A percentile compares a stretch with the other conserved stretches of the same genome.
Evolutionary conservation across 2,888 invertebrate genomes (phyloP).

Genomic region (Volucella zonaria): DNA sequence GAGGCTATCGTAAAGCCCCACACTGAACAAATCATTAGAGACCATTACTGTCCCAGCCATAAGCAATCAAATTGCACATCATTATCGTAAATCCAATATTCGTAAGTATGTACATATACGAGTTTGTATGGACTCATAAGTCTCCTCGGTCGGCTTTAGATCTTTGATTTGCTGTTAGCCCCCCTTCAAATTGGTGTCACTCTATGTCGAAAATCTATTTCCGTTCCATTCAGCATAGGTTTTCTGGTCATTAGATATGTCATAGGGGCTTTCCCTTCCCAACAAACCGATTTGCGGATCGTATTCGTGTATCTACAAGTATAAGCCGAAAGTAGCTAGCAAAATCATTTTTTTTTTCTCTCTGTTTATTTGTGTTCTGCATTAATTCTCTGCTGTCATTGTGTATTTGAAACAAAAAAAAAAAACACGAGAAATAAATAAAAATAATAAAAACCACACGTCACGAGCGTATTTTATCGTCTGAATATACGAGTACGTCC

Average conservation of each 20-base stretch:
- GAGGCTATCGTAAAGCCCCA: background rate
- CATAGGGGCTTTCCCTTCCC: background rate
- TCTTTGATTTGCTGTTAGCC: conserved; percentile 12
- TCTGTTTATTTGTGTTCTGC: conserved; percentile 27
- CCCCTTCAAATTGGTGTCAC: background rate
- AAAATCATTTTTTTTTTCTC: conserved; percentile 11
- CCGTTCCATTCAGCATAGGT: background rate
- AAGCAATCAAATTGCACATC: conserved; percentile 24
- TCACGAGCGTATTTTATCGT: conserved; percentile 11
- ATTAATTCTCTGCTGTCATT: conserved; percentile 15
- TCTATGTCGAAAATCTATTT: conserved; percentile 17
- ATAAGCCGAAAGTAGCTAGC: conserved; percentile 4
- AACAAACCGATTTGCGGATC: background rate
- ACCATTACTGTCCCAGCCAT: background rate
- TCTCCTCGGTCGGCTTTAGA: conserved; percentile 2
- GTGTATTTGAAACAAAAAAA: background rate
- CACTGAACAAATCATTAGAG: background rate
- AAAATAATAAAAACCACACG: background rate
- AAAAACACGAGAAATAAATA: background rate
- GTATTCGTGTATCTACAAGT: background rate
- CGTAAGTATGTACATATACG: background rate
- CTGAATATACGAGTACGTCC: background rate
- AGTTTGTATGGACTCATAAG: background rate
- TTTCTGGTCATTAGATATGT: conserved; percentile 35
- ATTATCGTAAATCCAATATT: conserved; percentile 27